Conservation (phyloP, 2,113 vertebrate genomes). For the Pluvialis apricaria region DNA sequence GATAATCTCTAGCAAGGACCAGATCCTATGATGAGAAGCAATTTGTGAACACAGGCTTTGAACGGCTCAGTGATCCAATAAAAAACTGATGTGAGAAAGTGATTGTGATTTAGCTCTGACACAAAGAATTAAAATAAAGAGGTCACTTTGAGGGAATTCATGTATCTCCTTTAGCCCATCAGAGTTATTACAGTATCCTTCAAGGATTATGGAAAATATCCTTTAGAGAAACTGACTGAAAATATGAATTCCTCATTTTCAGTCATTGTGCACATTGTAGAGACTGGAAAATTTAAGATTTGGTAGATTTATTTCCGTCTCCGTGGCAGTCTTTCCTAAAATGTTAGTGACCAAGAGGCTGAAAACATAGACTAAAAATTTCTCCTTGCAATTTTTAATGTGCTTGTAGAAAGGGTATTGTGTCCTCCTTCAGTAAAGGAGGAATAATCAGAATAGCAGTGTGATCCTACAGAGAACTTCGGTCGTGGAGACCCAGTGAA, state of each 20-base stretch:
- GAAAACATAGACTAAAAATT: not conserved
- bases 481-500: not conserved
- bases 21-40: not conserved
- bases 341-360: not conserved
- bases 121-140: not conserved
- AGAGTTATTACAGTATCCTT: not conserved
- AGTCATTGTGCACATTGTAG: not conserved
- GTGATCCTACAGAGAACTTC: not conserved
- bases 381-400: not conserved
- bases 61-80: not conserved
- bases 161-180: not conserved
- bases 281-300: not conserved
- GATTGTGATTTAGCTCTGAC: constrained; percentile 9
- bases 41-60: not conserved
- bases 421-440: not conserved
- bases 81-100: not conserved
- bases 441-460: not conserved
- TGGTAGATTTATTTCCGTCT: not conserved
- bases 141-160: not conserved
- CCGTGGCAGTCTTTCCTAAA: not conserved
- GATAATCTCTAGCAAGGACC: not conserved
- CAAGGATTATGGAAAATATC: not conserved
- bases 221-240: not conserved
- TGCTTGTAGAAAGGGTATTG: not conserved
- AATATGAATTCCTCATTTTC: not conserved